phyloP scores from a whole-genome alignment of 2,888 invertebrate genomes.

The Mamestra brassicae region DNA sequence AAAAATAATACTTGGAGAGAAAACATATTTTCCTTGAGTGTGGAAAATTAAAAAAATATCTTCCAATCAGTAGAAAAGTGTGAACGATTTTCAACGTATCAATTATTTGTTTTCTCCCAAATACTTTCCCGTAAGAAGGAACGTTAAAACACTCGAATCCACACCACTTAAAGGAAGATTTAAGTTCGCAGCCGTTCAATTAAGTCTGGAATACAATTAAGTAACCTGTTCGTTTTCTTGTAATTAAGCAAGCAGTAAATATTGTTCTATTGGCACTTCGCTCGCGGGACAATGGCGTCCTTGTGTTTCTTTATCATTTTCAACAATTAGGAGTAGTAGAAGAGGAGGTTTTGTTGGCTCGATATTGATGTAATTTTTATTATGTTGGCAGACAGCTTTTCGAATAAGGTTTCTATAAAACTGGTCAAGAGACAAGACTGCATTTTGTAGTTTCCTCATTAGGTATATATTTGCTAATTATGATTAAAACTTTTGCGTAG shows the following conservation, averaged over 20 bases:
- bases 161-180: constrained; percentile 46
- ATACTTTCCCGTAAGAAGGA: neutral
- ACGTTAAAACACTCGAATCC: constrained; percentile 31
- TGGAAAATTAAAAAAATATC: neutral
- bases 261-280: constrained; percentile 39
- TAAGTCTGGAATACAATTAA: constrained; percentile 60
- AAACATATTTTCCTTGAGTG: neutral
- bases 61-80: neutral
- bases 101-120: neutral
- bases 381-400: neutral
- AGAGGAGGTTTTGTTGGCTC: neutral
- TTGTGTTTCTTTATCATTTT: constrained; percentile 15
- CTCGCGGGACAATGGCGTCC: constrained; percentile 12
- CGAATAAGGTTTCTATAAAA: too few relatives aligned
- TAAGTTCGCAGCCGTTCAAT: constrained; percentile 52
- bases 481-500: too few relatives aligned
- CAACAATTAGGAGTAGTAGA: constrained; percentile 7
- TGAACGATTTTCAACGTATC: too few relatives aligned
- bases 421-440: too few relatives aligned
- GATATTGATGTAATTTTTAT: neutral
- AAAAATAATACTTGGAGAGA: neutral
- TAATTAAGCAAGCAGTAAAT: constrained; percentile 56
- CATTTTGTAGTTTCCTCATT: too few relatives aligned
- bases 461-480: too few relatives aligned
- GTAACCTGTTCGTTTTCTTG: constrained; percentile 42